Evolutionary conservation across 64 coral and sea anemone species (phyloP), one percentile per base, ranked within the genome.

Genomic region (Catalaphyllia jardinei): DNA sequence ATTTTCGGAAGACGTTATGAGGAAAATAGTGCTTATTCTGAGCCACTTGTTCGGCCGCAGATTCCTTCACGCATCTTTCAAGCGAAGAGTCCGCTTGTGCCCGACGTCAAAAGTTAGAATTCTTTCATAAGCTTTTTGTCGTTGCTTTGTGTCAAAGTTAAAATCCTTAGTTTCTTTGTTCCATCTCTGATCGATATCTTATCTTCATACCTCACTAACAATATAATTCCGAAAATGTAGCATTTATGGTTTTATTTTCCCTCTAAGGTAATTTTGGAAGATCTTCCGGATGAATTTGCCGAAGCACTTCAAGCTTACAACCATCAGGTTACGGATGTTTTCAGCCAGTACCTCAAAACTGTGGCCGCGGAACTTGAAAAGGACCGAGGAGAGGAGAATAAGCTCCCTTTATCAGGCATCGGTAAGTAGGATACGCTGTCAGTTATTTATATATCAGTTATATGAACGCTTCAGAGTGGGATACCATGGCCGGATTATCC

Each of bases 351-450:
- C 61, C 80, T 92, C 20, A 77, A 65, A 8, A 89, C 80, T 13
- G 80, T 96, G 46, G 94, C 90, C 8, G 75, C 29, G 1, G 81
- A 92, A 22, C 51, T 89, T 8, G 24, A 79, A 59, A 57, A 46
- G 4, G 74, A 88, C 17, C 54, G 17, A 29, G 94, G 94, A 61
- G 90, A 92, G 50, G 90, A 96, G 12, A 77, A 79, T 13, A 77
- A 77, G 64, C 90, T 96, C 59, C 94, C 94, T 4, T 49, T 96
- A 29, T 96, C 94, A 10, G 62, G 63, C 89, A 67, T 89, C 51
- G 89, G 90, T 96, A 74, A 73, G 74, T 79, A 38, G 24, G 29
- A 20, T 69, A 57, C 54, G 54, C 54, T 14, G 54, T 12, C 12
- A 57, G 54, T 9, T 57, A 57, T 57, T 14, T 15, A 57, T 55